Evolutionary conservation across 2,797 vertebrate genomes (phyloP), one percentile per base, ranked within the genome.

Genomic region (Urosaurus nigricauda): DNA sequence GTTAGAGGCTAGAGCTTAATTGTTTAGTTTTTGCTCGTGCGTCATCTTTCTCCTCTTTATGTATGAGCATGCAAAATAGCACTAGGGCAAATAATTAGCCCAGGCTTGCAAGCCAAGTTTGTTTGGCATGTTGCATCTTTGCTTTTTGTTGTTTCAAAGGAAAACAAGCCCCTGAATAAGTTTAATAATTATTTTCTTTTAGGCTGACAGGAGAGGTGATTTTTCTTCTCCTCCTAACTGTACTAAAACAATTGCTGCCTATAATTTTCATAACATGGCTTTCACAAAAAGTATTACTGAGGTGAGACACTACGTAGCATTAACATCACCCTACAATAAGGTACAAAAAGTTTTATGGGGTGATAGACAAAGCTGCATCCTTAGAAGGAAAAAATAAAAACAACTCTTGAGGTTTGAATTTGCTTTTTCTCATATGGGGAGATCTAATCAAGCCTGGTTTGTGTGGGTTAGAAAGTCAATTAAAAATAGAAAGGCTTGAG

Each of bases 271-370:
- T 74, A 90, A 91, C 88, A 88, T 84, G 80, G 92, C 70, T 85
- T 40, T 6, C 86, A 84, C 43, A 85, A 63, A 53, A 32, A 71
- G 87, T 81, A 87, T 93, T 93, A 91, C 19, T 78, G 37, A 91
- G 92, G 92, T 93, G 90, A 90, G 92, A 93, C 93, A 89, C 16
- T 82, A 86, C 0, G 51, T 68, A 19, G 37, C 90, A 75, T 79
- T 92, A 87, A 43, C 73, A 89, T 86, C 35, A 73, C 82, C 37
- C 85, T 11, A 56, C 90, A 89, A 89, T 94, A 92, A 92, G 89
- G 35, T 82, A 80, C 9, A 13, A 37, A 32, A 81, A 87, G 79
- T 65, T 47, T 47, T 87, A 86, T 83, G 14, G 37, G 74, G 53
- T 32, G 74, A 21, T 84, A 17, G 13, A 3, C 65, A 87, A 87